Evolutionary conservation across 2,888 invertebrate species (phyloP).

Genomic region (Drosophila antonietae): DNA sequence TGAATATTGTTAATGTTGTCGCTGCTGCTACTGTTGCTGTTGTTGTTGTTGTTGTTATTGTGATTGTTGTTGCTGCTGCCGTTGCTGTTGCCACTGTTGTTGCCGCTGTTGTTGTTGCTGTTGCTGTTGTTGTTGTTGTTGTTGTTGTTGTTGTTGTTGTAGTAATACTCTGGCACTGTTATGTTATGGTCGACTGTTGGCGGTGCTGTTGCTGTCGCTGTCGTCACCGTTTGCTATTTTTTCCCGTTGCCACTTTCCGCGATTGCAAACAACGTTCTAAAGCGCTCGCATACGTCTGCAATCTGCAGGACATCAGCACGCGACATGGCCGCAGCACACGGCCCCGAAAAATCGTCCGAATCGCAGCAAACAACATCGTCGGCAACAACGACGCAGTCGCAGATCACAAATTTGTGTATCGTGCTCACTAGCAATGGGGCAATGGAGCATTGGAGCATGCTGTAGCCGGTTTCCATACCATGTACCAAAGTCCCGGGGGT

Average conservation of each 20-base stretch:
- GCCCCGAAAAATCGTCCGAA: constrained; percentile 34
- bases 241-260: constrained; percentile 71
- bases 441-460: constrained; percentile 42
- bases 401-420: constrained; percentile 10
- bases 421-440: constrained; percentile 44
- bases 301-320: constrained; percentile 63
- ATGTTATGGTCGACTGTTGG: constrained; percentile 45
- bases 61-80: not conserved
- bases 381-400: constrained; percentile 40
- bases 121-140: not conserved
- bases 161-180: constrained; percentile 38
- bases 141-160: not conserved
- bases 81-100: not conserved
- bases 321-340: constrained; percentile 45
- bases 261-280: constrained; percentile 76
- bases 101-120: not conserved
- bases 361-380: constrained; percentile 21
- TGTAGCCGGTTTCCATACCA: constrained; percentile 34
- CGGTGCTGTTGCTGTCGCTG: constrained; percentile 40
- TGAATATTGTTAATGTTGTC: not conserved
- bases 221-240: constrained; percentile 52
- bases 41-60: not conserved
- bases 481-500: constrained; percentile 1
- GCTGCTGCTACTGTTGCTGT: not conserved
- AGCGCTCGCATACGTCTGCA: constrained; percentile 76